These are phyloP conservation scores for Tachysurus vachellii DNA, from an alignment of 2,113 vertebrate species.

Conservation along the genomic window DNA sequence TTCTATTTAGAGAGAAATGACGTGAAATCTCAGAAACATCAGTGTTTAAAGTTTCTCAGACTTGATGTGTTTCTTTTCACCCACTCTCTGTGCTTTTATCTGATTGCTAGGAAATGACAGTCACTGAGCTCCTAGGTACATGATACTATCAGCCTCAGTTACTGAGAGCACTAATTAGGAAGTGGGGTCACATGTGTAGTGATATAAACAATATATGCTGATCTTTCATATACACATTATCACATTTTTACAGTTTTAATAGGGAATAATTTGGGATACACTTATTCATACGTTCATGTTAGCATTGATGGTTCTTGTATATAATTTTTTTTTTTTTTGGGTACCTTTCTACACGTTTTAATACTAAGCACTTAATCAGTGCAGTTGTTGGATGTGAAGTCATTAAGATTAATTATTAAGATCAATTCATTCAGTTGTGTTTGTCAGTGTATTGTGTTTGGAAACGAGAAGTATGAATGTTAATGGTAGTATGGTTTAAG, in stretches of 20 bases:
- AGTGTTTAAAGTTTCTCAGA: not conserved
- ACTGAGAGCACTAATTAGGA: slow-evolving; percentile 15
- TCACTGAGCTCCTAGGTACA: slow-evolving; percentile 41
- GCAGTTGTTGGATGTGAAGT: not conserved
- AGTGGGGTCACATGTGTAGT: not conserved
- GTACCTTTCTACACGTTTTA: too few relatives aligned
- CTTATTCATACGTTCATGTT: not conserved
- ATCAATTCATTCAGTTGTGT: not conserved
- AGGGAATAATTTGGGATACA: not conserved
- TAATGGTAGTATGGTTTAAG: not conserved
- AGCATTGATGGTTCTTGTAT: not conserved
- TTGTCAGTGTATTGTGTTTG: not conserved
- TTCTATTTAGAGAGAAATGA: not conserved
- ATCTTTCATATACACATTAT: not conserved
- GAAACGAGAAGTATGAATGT: not conserved
- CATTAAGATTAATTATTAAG: not conserved
- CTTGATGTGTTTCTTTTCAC: not conserved
- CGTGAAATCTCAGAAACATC: not conserved
- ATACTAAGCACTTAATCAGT: not conserved
- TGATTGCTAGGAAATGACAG: slow-evolving; percentile 62
- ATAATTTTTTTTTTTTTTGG: not conserved
- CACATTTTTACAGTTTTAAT: not conserved
- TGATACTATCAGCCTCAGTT: slow-evolving; percentile 43
- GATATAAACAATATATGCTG: not conserved
- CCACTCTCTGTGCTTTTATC: slow-evolving; percentile 61